Conservation (phyloP, 2,888 invertebrate genomes). For the Limnephilus marmoratus region DNA sequence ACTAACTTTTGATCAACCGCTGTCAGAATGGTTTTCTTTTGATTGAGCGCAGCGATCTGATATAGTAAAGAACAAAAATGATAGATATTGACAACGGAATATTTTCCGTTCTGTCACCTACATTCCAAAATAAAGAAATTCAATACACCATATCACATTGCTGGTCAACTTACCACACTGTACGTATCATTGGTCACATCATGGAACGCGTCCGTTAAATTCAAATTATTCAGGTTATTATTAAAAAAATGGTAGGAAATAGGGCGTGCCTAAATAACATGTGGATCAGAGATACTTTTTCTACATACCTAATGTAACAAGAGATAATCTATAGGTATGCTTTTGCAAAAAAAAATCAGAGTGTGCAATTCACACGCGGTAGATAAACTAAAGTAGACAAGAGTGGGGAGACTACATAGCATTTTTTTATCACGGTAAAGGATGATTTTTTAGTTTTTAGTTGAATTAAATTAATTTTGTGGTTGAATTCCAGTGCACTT, state of each 20-base stretch:
- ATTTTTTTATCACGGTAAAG: no score
- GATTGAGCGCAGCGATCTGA: neutral
- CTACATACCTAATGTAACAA: no score
- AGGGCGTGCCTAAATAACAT: neutral
- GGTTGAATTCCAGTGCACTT: no score
- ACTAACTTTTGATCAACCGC: neutral
- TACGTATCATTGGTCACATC: conserved; percentile 9
- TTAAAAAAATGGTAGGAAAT: neutral
- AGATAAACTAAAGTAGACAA: no score
- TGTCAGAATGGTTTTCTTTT: neutral
- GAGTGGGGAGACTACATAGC: no score
- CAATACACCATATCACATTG: conserved; percentile 18
- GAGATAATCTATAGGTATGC: no score
- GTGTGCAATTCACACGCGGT: no score
- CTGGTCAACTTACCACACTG: conserved; percentile 24
- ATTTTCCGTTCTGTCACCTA: conserved; percentile 35
- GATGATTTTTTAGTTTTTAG: no score
- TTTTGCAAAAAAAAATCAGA: no score
- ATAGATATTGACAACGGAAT: neutral
- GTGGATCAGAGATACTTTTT: no score
- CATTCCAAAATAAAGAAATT: conserved; percentile 11
- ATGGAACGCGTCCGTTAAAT: neutral
- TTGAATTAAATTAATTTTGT: no score
- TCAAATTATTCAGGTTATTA: neutral
- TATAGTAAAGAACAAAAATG: neutral